Evolutionary conservation across 2,113 vertebrate genomes (phyloP).

Genomic region (Suncus etruscus): DNA sequence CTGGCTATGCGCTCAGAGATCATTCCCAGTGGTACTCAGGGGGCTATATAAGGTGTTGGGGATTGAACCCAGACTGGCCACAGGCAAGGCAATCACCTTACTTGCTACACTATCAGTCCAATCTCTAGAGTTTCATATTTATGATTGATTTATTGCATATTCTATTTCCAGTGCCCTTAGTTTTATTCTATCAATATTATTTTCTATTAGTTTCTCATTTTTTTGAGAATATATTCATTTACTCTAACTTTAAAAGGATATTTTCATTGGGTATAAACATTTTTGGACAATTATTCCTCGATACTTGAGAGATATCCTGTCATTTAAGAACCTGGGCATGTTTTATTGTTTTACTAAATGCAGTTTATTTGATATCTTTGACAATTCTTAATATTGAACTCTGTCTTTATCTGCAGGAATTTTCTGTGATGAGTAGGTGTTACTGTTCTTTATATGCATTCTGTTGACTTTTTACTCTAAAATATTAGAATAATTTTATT

Average conservation of each 20-base stretch:
- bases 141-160: no score
- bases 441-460: background rate
- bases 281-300: background rate
- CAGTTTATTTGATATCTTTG: background rate
- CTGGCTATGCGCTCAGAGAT: no score
- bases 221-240: slow-evolving; percentile 15
- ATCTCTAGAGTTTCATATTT: no score
- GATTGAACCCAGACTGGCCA: no score
- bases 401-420: background rate
- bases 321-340: background rate
- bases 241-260: background rate
- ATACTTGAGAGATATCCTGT: background rate
- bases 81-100: no score
- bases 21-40: no score
- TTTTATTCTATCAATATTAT: slow-evolving; percentile 12
- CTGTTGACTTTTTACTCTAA: background rate
- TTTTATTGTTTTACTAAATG: background rate
- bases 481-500: no score
- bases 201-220: slow-evolving; percentile 4
- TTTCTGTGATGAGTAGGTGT: background rate
- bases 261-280: background rate
- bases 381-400: background rate
- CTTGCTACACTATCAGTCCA: no score
- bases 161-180: background rate
- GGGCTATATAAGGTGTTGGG: no score